Conservation (phyloP, 2,113 vertebrate species). For the Telmatochromis sp. region DNA sequence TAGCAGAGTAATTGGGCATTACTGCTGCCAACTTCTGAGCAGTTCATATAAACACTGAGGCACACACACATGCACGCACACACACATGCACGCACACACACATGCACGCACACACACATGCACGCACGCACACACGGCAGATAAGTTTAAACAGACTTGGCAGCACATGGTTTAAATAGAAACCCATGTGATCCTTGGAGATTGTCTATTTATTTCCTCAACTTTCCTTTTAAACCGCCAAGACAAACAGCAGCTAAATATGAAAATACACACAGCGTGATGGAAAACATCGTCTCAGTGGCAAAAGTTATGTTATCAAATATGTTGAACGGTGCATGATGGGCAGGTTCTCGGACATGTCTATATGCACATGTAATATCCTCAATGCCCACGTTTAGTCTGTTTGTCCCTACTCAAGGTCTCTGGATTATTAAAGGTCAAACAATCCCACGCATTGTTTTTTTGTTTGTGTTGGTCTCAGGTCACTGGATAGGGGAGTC, state of each 20-base stretch:
- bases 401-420: background rate
- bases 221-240: constrained; percentile 19
- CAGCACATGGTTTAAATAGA: constrained; percentile 17
- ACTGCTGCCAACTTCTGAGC: background rate
- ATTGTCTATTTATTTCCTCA: background rate
- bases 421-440: background rate
- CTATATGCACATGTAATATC: background rate
- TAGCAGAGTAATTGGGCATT: constrained; percentile 6
- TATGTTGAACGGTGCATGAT: background rate
- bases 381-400: background rate
- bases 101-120: background rate
- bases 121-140: background rate
- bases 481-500: constrained; percentile 2
- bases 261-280: background rate
- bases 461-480: background rate
- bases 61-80: background rate
- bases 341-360: background rate
- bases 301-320: background rate
- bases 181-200: constrained; percentile 15
- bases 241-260: constrained; percentile 38
- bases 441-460: background rate
- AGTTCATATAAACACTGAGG: background rate
- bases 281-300: background rate
- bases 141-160: background rate
- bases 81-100: background rate